A percentile compares a stretch with the other conserved stretches of the same genome.
phyloP scores from a whole-genome alignment of 2,888 invertebrate species.

The Thera obeliscata region DNA sequence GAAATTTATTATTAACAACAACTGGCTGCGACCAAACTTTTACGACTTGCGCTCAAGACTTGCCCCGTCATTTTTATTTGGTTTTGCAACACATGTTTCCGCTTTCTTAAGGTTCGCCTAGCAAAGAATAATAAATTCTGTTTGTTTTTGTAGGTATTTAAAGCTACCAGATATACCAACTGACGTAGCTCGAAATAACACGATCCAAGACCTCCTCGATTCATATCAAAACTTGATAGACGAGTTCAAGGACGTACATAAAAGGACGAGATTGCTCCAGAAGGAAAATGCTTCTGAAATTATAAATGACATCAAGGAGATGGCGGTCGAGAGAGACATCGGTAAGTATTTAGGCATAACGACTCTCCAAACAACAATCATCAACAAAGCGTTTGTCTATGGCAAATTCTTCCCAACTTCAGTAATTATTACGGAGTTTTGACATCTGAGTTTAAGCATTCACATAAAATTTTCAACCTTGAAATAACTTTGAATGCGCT shows the following conservation, averaged over 20 bases:
- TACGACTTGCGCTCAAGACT: constrained; percentile 24
- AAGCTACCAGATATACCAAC: constrained; percentile 88
- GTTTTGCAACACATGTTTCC: constrained; percentile 25
- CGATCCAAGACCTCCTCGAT: constrained; percentile 88
- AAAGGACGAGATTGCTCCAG: constrained; percentile 86
- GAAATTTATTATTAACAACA: constrained; percentile 19
- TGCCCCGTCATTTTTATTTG: constrained; percentile 26
- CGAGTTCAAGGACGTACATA: constrained; percentile 92
- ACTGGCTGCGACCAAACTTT: constrained; percentile 22
- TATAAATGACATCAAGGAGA: constrained; percentile 92
- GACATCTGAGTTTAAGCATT: constrained; percentile 44
- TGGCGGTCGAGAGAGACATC: constrained; percentile 94
- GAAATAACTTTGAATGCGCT: constrained; percentile 36
- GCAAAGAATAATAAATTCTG: constrained; percentile 6
- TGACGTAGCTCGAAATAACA: constrained; percentile 90
- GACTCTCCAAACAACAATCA: constrained; percentile 64
- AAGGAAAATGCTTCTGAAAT: constrained; percentile 90
- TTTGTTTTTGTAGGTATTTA: constrained; percentile 65
- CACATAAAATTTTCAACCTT: constrained; percentile 38
- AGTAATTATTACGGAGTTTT: constrained; percentile 46
- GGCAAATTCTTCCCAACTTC: constrained; percentile 44
- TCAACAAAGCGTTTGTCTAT: constrained; percentile 41
- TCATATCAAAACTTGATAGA: constrained; percentile 90
- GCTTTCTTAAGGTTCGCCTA: constrained; percentile 3
- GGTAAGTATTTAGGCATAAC: constrained; percentile 72